Evolutionary conservation across 2,113 vertebrate species (phyloP), one percentile per base, ranked within the genome.

Genomic region (Myiozetetes cayanensis): DNA sequence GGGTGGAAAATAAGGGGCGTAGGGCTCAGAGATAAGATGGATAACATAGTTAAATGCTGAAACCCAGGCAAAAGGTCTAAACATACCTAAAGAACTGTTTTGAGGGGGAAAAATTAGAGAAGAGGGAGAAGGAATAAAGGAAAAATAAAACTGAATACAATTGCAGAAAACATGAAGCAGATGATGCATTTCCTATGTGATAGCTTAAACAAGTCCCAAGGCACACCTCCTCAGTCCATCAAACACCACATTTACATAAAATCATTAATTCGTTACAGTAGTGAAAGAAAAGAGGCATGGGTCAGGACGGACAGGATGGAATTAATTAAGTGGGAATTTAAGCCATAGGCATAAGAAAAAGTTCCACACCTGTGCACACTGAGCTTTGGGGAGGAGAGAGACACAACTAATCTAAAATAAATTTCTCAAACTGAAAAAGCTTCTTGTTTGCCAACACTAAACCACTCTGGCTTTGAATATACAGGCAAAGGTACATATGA

Each of bases 171-270:
- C 63, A 62, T 9, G 76, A 75, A 90, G 74, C 92, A 95, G 87
- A 93, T 94, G 94, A 96, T 74, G 82, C 31, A 65, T 94, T 93
- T 96, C 91, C 84, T 94, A 80, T 80, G 76, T 93, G 44, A 87
- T 67, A 93, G 93, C 94, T 96, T 85, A 89, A 97, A 85, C 87
- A 93, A 93, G 85, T 95, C 81, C 91, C 79, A 80, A 81, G 83
- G 79, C 95, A 39, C 85, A 84, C 79, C 93, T 82, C 87, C 49
- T 37, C 53, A 81, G 83, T 90, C 94, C 89, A 95, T 87, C 80
- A 87, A 95, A 75, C 49, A 76, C 65, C 92, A 68, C 39, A 80
- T 96, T 98, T 97, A 85, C 93, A 97, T 96, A 96, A 97, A 97
- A 96, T 94, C 84, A 96, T 97, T 95, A 96, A 76, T 92, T 96